Evolutionary conservation across 2,888 invertebrate genomes (phyloP).

Genomic region (Drosophila heteroneura): DNA sequence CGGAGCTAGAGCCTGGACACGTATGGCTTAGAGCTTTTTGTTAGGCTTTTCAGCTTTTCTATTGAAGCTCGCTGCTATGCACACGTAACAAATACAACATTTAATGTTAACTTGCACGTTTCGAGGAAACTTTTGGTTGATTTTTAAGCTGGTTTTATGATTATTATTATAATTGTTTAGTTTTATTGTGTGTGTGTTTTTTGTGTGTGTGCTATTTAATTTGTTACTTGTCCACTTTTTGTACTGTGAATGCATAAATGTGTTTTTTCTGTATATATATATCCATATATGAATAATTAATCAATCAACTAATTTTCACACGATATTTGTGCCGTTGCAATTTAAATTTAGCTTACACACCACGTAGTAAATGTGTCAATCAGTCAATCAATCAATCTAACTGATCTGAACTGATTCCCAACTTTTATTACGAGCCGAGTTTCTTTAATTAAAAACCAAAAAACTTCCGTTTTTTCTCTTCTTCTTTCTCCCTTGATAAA

Average conservation of each 20-base stretch:
- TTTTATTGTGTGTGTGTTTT: not conserved
- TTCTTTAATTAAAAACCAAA: constrained; percentile 65
- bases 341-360: constrained; percentile 22
- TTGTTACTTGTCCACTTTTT: constrained; percentile 15
- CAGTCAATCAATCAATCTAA: constrained; percentile 33
- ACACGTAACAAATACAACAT: not conserved
- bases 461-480: constrained; percentile 84
- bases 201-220: not conserved
- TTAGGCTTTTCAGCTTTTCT: not conserved
- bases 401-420: constrained; percentile 29
- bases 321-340: constrained; percentile 57
- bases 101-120: not conserved
- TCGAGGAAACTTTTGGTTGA: not conserved
- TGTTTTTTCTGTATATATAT: constrained; percentile 33
- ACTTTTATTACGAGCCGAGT: constrained; percentile 34
- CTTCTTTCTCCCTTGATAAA: constrained; percentile 84
- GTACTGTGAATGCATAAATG: constrained; percentile 32
- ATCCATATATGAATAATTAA: constrained; percentile 24
- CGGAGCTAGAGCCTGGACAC: not conserved
- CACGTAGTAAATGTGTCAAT: constrained; percentile 35
- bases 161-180: not conserved
- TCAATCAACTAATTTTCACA: constrained; percentile 24
- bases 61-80: not conserved
- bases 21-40: not conserved
- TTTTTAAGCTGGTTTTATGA: not conserved